Conservation (phyloP, 2,113 vertebrate species). For the Cyanistes caeruleus region DNA sequence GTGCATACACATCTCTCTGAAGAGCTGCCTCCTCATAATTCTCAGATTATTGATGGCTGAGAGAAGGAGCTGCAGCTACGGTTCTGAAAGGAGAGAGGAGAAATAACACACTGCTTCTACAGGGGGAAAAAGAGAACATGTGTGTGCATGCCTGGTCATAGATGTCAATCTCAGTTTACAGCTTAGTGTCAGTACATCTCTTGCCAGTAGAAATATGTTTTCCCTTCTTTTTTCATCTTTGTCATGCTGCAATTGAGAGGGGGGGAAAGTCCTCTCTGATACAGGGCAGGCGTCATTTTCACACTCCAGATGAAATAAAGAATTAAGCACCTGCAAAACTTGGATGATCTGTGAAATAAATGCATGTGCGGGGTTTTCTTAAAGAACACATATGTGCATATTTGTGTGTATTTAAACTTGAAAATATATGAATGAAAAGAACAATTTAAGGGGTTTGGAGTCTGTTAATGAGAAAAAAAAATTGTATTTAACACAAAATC, state of each 20-base stretch:
- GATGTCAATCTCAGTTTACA: constrained; percentile 55
- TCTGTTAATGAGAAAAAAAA: background rate
- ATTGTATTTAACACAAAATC: background rate
- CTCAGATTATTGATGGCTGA: constrained; percentile 52
- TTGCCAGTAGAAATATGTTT: constrained; percentile 42
- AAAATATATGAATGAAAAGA: background rate
- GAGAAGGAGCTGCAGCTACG: background rate
- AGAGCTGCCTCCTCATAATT: constrained; percentile 54
- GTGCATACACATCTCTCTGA: background rate
- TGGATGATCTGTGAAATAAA: constrained; percentile 42
- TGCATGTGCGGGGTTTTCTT: background rate
- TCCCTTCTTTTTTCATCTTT: constrained; percentile 31
- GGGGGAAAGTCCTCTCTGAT: constrained; percentile 16
- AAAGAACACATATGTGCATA: background rate
- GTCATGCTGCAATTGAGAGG: constrained; percentile 25
- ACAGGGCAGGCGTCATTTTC: constrained; percentile 52
- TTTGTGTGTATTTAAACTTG: background rate
- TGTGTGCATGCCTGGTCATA: constrained; percentile 48
- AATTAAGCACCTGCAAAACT: constrained; percentile 70
- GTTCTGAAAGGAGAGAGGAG: background rate
- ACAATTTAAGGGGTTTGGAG: background rate
- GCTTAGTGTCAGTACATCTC: background rate
- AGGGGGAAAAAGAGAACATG: background rate
- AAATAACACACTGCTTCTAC: background rate
- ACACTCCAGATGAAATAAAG: constrained; percentile 50